These are phyloP conservation scores for Gymnorhina tibicen DNA, from an alignment of 2,113 vertebrate species.

Conservation along the genomic window DNA sequence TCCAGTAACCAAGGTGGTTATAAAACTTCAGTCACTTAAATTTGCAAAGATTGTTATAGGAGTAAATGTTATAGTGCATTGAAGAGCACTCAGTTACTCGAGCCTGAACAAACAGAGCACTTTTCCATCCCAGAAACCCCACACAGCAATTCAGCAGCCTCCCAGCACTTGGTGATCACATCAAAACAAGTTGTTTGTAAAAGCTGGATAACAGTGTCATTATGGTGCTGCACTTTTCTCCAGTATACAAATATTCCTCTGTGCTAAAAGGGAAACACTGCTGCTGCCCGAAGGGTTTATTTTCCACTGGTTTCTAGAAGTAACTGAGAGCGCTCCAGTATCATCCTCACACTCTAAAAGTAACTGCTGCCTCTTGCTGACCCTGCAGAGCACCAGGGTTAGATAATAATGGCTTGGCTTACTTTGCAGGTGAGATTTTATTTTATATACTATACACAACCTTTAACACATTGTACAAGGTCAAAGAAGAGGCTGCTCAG, in stretches of 20 bases:
- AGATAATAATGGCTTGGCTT: background rate
- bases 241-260: background rate
- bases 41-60: slow-evolving; percentile 6
- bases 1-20: background rate
- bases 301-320: background rate
- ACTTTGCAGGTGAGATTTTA: background rate
- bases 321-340: background rate
- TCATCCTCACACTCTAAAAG: background rate
- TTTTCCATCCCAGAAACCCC: background rate
- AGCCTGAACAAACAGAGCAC: background rate
- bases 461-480: background rate
- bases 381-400: background rate
- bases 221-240: background rate
- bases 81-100: background rate
- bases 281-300: background rate
- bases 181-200: background rate
- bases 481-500: background rate
- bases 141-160: background rate
- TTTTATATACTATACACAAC: background rate
- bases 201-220: background rate
- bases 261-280: background rate
- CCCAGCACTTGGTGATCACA: background rate
- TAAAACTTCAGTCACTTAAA: background rate
- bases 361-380: background rate
- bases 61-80: background rate